Evolutionary conservation across 2,113 vertebrate species (phyloP).

Genomic region (Lepus europaeus): DNA sequence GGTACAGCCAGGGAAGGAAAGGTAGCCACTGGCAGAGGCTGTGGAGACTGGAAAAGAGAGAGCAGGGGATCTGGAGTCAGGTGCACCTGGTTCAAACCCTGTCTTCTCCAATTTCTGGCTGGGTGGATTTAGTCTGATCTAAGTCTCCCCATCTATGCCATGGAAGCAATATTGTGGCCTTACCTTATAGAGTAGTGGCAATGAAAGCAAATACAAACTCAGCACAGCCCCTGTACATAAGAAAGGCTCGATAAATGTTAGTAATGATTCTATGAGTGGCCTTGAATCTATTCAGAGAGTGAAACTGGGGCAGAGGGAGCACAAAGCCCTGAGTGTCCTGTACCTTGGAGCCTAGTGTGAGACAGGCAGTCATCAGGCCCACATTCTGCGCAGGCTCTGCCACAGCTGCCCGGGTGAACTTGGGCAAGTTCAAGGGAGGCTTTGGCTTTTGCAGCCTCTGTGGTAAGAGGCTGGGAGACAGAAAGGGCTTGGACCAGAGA

Average conservation of each 20-base stretch:
- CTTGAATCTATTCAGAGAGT: not conserved
- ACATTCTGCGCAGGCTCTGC: not conserved
- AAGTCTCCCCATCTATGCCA: not conserved
- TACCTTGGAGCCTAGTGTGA: not conserved
- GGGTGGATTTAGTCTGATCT: not conserved
- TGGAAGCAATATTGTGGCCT: not conserved
- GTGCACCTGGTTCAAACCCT: not conserved
- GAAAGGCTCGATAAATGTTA: not conserved
- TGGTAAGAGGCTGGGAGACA: not conserved
- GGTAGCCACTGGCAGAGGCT: accelerated
- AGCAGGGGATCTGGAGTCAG: not conserved
- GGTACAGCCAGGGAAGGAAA: not conserved
- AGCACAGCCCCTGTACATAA: not conserved
- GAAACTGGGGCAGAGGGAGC: not conserved
- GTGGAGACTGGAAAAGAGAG: no score
- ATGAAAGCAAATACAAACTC: not conserved
- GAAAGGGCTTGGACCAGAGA: not conserved
- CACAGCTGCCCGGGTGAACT: not conserved
- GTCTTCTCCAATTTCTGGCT: not conserved
- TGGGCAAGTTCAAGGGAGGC: not conserved
- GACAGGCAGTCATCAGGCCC: not conserved
- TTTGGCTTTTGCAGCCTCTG: not conserved
- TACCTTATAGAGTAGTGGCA: not conserved
- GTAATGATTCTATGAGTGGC: not conserved
- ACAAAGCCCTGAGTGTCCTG: no score